Evolutionary conservation across 2,113 vertebrate species (phyloP).

Genomic region (Nothocercus nigrocapillus): DNA sequence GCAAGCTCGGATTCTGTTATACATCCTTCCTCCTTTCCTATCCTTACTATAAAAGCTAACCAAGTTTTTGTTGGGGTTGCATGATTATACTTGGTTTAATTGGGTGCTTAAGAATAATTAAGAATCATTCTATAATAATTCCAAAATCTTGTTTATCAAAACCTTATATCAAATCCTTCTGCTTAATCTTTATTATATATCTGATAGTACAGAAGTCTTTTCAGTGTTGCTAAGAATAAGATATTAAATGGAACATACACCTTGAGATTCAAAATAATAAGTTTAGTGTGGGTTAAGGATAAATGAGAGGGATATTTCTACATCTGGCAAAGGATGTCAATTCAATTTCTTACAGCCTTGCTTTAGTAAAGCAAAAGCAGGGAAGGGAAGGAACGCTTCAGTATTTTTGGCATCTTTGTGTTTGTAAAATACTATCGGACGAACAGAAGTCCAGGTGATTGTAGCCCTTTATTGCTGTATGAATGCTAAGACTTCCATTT

Average conservation of each 20-base stretch:
- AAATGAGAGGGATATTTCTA: neutral
- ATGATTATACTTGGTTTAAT: neutral
- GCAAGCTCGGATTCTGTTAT: slow-evolving; percentile 11
- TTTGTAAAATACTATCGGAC: neutral
- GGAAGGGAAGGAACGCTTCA: neutral
- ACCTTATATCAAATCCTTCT: neutral
- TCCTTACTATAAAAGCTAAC: neutral
- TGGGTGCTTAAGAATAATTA: neutral
- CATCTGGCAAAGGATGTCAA: neutral
- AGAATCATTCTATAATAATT: neutral
- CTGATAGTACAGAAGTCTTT: neutral
- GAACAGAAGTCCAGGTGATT: neutral
- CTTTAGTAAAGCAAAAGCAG: slow-evolving; percentile 9
- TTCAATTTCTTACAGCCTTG: neutral
- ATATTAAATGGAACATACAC: neutral
- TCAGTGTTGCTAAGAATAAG: neutral
- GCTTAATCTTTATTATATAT: neutral
- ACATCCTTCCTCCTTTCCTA: neutral
- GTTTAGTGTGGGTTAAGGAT: neutral
- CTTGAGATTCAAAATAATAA: neutral
- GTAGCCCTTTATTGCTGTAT: neutral
- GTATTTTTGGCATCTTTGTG: neutral
- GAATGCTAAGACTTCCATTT: neutral
- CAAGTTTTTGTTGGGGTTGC: neutral
- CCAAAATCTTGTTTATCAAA: neutral